Conservation (phyloP, 2,888 invertebrate species). For the Drosophila kambysellisi region DNA sequence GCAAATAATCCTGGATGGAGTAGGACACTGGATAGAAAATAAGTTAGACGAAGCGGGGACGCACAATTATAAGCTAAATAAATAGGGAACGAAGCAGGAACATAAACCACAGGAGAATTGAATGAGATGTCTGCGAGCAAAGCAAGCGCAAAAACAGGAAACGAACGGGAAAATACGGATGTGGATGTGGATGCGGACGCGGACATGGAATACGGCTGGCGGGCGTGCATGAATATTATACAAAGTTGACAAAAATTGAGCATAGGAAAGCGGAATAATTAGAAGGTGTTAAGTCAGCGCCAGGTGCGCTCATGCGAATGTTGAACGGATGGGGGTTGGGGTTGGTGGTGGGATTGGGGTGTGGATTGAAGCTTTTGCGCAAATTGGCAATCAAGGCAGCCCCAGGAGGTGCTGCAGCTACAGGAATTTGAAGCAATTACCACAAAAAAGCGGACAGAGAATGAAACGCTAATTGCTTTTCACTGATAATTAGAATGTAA, state of each 20-base stretch:
- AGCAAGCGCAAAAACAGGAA: constrained; percentile 31
- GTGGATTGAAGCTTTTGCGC: constrained; percentile 17
- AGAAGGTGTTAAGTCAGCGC: constrained; percentile 44
- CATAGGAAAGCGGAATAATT: constrained; percentile 60
- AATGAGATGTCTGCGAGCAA: constrained; percentile 23
- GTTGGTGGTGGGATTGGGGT: not conserved
- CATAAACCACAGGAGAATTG: constrained; percentile 28
- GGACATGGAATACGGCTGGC: constrained; percentile 10
- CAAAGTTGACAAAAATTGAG: constrained; percentile 74
- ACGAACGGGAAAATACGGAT: constrained; percentile 7
- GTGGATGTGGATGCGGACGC: constrained; percentile 2
- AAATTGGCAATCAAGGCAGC: constrained; percentile 72
- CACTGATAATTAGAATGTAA: constrained; percentile 69
- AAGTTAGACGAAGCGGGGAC: not conserved
- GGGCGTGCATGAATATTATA: constrained; percentile 71
- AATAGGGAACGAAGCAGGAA: constrained; percentile 51
- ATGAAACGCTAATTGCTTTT: constrained; percentile 71
- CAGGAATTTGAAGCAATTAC: constrained; percentile 68
- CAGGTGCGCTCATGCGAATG: constrained; percentile 18
- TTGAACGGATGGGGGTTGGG: not conserved
- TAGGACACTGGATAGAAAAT: not conserved
- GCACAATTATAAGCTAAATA: constrained; percentile 66
- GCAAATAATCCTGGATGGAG: constrained; percentile 41
- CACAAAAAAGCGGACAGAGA: constrained; percentile 32
- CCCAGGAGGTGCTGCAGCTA: constrained; percentile 39